Conservation (phyloP, 2,797 vertebrate genomes). For the Peromyscus nudipes region DNA sequence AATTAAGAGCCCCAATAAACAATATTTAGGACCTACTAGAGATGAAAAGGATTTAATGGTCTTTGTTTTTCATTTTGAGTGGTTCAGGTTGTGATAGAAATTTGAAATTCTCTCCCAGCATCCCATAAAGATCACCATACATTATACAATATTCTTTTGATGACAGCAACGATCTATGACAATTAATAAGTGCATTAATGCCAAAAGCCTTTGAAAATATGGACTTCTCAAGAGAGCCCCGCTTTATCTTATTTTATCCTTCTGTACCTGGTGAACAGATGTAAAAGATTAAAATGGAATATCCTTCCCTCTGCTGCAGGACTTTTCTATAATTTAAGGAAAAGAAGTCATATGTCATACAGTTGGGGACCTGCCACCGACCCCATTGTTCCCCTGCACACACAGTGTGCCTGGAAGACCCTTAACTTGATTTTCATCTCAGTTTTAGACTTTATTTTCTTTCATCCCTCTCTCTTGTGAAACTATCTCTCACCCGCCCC, state of each 20-base stretch:
- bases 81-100: conserved; percentile 65
- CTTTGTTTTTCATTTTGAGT: conserved; percentile 80
- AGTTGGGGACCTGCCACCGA: not conserved
- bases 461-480: not conserved
- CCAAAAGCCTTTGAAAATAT: conserved; percentile 80
- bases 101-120: conserved; percentile 70
- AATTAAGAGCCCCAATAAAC: conserved; percentile 82
- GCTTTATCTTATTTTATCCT: conserved; percentile 80
- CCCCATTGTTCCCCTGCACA: not conserved
- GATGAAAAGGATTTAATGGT: conserved; percentile 66
- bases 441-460: not conserved
- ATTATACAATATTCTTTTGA: conserved; percentile 68
- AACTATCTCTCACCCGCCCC: not conserved
- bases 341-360: not conserved
- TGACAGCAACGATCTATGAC: conserved; percentile 59
- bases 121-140: conserved; percentile 55
- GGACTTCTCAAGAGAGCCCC: conserved; percentile 70
- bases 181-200: conserved; percentile 81
- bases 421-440: not conserved
- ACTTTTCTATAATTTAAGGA: conserved; percentile 66
- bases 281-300: conserved; percentile 83
- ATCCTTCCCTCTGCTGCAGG: conserved; percentile 48
- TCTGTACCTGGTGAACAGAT: conserved; percentile 72
- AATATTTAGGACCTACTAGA: conserved; percentile 78
- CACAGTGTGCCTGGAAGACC: not conserved